Percentiles rank a stretch among this genome's conserved stretches.
Conservation (phyloP, 1,140 invertebrate species). For the Brachionus sp. region DNA sequence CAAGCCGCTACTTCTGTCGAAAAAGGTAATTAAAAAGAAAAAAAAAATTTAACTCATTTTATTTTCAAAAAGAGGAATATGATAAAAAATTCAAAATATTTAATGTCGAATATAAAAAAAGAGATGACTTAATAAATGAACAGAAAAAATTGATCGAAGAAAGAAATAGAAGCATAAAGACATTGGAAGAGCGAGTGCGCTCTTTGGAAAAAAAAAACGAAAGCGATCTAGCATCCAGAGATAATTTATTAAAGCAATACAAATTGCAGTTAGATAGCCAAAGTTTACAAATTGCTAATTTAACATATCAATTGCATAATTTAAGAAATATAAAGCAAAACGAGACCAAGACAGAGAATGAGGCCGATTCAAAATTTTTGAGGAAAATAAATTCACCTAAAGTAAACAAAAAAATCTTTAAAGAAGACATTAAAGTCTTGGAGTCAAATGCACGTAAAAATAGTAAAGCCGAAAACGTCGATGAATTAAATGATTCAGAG, state of each 20-base stretch:
- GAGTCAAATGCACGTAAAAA: neutral
- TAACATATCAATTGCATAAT: constrained; percentile 39
- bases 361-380: neutral
- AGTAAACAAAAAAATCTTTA: neutral
- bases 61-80: constrained; percentile 1
- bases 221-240: neutral
- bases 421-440: neutral
- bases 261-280: constrained; percentile 8
- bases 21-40: constrained; percentile 37
- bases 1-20: constrained; percentile 12
- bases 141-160: constrained; percentile 42
- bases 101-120: constrained; percentile 23
- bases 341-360: neutral
- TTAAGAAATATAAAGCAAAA: neutral
- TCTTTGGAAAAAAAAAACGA: constrained; percentile 29
- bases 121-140: constrained; percentile 28
- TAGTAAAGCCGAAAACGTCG: neutral
- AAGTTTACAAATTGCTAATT: constrained; percentile 29
- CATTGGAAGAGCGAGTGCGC: constrained; percentile 13
- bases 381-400: neutral
- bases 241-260: constrained; percentile 10
- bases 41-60: neutral
- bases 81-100: constrained; percentile 37
- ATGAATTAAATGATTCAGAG: neutral
- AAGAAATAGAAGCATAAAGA: constrained; percentile 8